Evolutionary conservation across 1,140 invertebrate species (phyloP).

Genomic region (Spodoptera frugiperda): DNA sequence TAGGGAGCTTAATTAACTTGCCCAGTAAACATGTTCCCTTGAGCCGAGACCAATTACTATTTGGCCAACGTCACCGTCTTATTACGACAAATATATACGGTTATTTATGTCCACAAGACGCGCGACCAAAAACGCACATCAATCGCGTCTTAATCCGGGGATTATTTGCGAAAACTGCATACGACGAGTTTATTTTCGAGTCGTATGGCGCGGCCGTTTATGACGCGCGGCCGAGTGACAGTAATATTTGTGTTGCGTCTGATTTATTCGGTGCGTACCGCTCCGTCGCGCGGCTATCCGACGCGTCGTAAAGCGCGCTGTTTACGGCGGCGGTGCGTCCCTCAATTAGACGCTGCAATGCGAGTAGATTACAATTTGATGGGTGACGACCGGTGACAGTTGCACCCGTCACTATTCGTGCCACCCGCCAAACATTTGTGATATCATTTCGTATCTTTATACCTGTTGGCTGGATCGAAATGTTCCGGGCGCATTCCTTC

Average conservation of each 20-base stretch:
- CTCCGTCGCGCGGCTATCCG: constrained; percentile 52
- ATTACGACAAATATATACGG: constrained; percentile 45
- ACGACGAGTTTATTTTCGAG: constrained; percentile 22
- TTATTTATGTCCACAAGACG: constrained; percentile 75
- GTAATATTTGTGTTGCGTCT: constrained; percentile 73
- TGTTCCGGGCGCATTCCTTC: not conserved
- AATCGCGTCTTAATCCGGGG: constrained; percentile 40
- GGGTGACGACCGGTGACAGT: constrained; percentile 49
- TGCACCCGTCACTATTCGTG: constrained; percentile 22
- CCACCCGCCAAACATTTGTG: not conserved
- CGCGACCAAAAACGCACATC: constrained; percentile 44
- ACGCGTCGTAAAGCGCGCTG: constrained; percentile 64
- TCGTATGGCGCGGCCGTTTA: constrained; percentile 68
- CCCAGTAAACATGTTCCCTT: constrained; percentile 38
- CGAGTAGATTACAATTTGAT: constrained; percentile 66
- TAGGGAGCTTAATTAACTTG: constrained; percentile 40
- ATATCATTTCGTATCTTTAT: constrained; percentile 25
- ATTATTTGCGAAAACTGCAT: constrained; percentile 43
- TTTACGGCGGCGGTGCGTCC: constrained; percentile 60
- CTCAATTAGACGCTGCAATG: constrained; percentile 61
- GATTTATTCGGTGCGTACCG: constrained; percentile 71
- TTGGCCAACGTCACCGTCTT: constrained; percentile 43
- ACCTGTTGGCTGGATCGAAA: constrained; percentile 12
- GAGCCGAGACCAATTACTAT: constrained; percentile 38
- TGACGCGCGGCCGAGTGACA: constrained; percentile 68